These are phyloP conservation scores for Dasyornis broadbenti DNA, from an alignment of 2,113 vertebrate species.

Conservation along the genomic window DNA sequence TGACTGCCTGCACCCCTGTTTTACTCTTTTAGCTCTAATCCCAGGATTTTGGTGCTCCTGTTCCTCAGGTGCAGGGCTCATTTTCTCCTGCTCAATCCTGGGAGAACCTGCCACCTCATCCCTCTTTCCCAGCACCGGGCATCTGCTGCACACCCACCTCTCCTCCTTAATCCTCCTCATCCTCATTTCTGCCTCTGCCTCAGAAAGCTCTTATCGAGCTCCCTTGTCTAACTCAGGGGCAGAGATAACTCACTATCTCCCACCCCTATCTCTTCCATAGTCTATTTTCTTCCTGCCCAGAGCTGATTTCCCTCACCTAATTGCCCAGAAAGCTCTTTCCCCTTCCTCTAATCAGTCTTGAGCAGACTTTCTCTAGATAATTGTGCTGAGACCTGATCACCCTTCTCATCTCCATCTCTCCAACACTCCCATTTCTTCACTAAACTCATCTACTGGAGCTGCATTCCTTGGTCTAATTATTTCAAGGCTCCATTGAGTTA, in stretches of 20 bases:
- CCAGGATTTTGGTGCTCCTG: fast-evolving
- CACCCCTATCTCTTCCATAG: neutral
- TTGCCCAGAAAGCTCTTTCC: slow-evolving; percentile 45
- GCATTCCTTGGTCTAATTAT: slow-evolving; percentile 23
- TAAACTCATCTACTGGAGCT: neutral
- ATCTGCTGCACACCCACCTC: neutral
- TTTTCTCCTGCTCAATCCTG: neutral
- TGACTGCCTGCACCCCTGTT: neutral
- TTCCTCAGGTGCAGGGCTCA: neutral
- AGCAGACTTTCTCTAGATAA: slow-evolving; percentile 59
- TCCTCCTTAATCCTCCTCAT: slow-evolving; percentile 4
- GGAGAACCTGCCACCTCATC: neutral
- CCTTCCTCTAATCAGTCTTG: slow-evolving; percentile 33
- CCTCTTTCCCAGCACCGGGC: neutral
- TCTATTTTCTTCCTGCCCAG: slow-evolving; percentile 13
- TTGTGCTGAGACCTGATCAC: slow-evolving; percentile 12
- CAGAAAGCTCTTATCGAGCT: neutral
- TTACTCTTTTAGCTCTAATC: fast-evolving
- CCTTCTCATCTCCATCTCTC: slow-evolving; percentile 17
- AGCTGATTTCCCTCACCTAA: slow-evolving; percentile 39
- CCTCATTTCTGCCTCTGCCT: neutral
- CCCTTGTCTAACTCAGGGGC: neutral
- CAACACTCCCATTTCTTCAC: neutral
- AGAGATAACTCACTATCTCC: neutral
- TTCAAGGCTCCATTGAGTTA: neutral